These are phyloP conservation scores for Cephus runcator DNA, from an alignment of 2,888 invertebrate genomes.

Conservation along the genomic window DNA sequence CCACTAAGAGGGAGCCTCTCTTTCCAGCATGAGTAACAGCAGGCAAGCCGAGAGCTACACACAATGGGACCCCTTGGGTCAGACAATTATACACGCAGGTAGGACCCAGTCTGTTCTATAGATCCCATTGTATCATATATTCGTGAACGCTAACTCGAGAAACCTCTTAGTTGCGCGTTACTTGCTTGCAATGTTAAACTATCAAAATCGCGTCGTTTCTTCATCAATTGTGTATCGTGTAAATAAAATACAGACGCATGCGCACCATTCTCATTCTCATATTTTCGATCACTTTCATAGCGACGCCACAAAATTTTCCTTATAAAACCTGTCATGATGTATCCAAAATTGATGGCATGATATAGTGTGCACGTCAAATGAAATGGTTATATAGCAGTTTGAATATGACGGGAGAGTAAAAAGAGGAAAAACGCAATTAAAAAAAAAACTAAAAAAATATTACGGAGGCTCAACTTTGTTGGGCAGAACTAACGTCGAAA, in stretches of 20 bases:
- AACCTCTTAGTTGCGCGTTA: constrained; percentile 20
- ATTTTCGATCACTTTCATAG: too few species aligned
- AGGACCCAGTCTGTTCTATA: constrained; percentile 23
- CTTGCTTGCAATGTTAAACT: not conserved
- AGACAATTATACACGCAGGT: constrained; percentile 34
- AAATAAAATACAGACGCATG: not conserved
- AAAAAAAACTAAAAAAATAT: not conserved
- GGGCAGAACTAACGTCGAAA: not conserved
- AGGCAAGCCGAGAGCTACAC: constrained; percentile 36
- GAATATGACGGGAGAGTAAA: not conserved
- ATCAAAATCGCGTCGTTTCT: not conserved
- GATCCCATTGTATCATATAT: constrained; percentile 21
- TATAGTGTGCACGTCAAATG: not conserved
- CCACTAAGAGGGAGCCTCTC: constrained; percentile 22
- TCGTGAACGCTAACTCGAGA: constrained; percentile 25
- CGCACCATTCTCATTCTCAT: too few species aligned
- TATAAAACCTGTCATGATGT: not conserved
- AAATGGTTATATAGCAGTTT: not conserved
- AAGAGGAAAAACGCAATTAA: not conserved
- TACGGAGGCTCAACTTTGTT: not conserved
- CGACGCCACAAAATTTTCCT: too few species aligned
- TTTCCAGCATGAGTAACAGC: constrained; percentile 38
- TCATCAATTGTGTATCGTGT: not conserved
- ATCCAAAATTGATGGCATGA: not conserved
- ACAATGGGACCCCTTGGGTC: constrained; percentile 32